Evolutionary conservation across 92 coral and sea anemone genomes (phyloP).

Genomic region (Actinernus sp.): DNA sequence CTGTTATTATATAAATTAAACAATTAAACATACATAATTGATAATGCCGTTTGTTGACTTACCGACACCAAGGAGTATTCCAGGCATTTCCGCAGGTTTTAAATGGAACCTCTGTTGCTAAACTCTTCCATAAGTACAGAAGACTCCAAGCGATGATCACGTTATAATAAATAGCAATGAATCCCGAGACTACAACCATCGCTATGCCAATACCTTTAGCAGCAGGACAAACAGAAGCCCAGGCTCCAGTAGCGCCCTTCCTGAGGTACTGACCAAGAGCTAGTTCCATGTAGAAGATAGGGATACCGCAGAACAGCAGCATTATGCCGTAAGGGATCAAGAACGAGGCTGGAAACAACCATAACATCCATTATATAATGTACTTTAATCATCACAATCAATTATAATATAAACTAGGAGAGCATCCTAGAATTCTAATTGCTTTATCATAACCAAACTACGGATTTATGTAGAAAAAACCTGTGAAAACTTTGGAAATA

Average conservation of each 20-base stretch:
- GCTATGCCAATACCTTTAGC: conserved; percentile 79
- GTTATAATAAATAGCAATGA: conserved; percentile 57
- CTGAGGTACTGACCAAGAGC: conserved; percentile 90
- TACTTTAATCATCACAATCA: too few relatives aligned
- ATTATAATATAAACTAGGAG: too few relatives aligned
- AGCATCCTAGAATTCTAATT: too few relatives aligned
- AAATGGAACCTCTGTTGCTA: conserved; percentile 35
- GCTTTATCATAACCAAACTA: too few relatives aligned
- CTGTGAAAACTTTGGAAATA: too few relatives aligned
- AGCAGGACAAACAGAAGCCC: conserved; percentile 78
- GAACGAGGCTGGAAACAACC: conserved; percentile 76
- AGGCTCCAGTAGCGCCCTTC: conserved; percentile 73
- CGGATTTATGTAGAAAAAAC: too few relatives aligned
- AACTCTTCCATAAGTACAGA: conserved; percentile 23
- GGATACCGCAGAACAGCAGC: conserved; percentile 81
- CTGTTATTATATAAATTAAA: too few relatives aligned
- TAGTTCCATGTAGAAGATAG: conserved; percentile 82
- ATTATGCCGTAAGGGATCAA: conserved; percentile 79
- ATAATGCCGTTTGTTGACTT: too few relatives aligned
- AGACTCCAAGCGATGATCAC: conserved; percentile 51
- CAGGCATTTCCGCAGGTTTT: conserved; percentile 19
- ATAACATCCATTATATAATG: too few relatives aligned
- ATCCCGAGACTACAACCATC: conserved; percentile 49
- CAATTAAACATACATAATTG: too few relatives aligned
- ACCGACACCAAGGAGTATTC: conserved; percentile 47